A percentile compares a stretch with the other conserved stretches of the same genome.
Conservation (phyloP, 2,797 vertebrate species). For the Crotalus adamanteus region DNA sequence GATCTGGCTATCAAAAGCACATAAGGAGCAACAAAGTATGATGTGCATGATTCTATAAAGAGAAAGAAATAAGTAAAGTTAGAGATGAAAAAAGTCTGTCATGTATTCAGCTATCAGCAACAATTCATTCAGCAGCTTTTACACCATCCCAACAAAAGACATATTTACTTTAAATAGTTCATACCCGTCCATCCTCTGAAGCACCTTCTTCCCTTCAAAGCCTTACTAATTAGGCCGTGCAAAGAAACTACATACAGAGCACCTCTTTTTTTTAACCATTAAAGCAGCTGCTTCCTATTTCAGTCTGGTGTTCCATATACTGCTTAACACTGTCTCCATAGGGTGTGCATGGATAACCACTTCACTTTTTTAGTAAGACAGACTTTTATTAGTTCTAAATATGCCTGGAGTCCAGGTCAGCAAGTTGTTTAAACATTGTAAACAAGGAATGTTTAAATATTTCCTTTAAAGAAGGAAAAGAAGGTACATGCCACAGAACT, state of each 20-base stretch:
- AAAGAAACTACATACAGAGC: background rate
- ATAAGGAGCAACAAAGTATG: background rate
- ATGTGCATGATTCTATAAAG: background rate
- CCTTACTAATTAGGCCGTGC: background rate
- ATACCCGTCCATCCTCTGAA: background rate
- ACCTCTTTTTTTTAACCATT: background rate
- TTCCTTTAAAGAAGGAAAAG: background rate
- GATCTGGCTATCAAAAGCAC: background rate
- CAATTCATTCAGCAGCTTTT: background rate
- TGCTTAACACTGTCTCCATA: background rate
- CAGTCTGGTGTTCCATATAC: background rate
- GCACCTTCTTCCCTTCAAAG: background rate
- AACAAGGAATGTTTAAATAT: background rate
- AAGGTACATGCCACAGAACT: background rate
- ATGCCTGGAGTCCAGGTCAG: background rate
- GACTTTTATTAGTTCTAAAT: background rate
- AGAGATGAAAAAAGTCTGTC: background rate
- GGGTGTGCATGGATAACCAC: background rate
- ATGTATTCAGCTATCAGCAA: background rate
- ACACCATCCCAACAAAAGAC: background rate
- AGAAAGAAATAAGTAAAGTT: background rate
- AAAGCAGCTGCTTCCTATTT: background rate
- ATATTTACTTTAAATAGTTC: background rate
- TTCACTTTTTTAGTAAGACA: background rate
- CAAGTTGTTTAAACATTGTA: background rate